Evolutionary conservation across 2,888 invertebrate species (phyloP), one percentile per base, ranked within the genome.

Genomic region (Antheraea yamamai): DNA sequence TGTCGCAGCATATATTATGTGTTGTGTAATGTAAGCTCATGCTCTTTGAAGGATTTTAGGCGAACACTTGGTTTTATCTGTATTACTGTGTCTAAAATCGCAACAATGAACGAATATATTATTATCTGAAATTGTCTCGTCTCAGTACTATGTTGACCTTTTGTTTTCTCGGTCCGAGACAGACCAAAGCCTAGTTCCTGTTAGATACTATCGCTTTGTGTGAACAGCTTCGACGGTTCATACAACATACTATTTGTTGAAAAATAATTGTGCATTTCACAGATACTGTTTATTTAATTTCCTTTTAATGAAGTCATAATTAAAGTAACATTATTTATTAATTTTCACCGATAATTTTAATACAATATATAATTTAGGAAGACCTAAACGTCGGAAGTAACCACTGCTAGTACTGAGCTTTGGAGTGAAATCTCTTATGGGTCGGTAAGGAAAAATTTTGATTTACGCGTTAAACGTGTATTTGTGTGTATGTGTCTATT

Each of bases 111-210:
- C 23, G 61, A 61, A 71, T 74, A 72, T 58, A 61, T 71, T 74
- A 74, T 70, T 71, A 58, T 71, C 70, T 79, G 76, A 78, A 79
- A 78, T 78, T 77, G 77, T 78, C 76, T 76, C 76, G 75, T 79
- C 75, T 74, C 39, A 61, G 74, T 74, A 74, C 75, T 73, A 72
- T 74, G 77, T 77, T 80, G 79, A 81, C 81, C 81, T 80, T 80
- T 81, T 76, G 77, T 76, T 78, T 74, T 61, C 71, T 71, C 58
- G 68, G 51, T 47, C 39, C 58, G 20, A 70, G 70, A 39, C 70
- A 39, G 35, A 74, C 74, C 71, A 47, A 58, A 58, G 71, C 23
- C 39, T 70, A 61, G 76, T 75, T 79, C 75, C 23, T 75, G 47
- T 73, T 72, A 64, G 79, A 79, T 79, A 72, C 20, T 75, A 79